Base-by-base conservation (phyloP, 35 echinoderm and acorn worm genomes). In the Patiria miniata region DNA sequence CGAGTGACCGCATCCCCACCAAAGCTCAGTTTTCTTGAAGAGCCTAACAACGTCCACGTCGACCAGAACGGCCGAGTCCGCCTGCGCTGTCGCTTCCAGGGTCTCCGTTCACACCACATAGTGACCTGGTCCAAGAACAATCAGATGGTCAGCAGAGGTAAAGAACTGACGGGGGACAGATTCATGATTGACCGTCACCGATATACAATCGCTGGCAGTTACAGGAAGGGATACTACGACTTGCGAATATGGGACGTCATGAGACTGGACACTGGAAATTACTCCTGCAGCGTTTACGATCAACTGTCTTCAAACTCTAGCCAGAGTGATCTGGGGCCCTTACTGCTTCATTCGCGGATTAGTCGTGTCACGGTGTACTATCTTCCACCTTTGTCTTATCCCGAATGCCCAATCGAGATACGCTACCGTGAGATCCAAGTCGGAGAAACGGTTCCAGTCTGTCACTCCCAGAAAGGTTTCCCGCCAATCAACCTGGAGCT, bases 51-150 rank as follows among this genome's bases (percentile, higher is more conserved):
- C 65, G 53, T 78, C 10, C 69, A 84, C 80, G 68, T 90, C 12
- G 81, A 90, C 32, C 52, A 90, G 51, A 65, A 69, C 12, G 44
- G 60, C 39, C 80, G 88, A 10, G 78, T 90, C 23, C 80, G 61
- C 6, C 81, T 90, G 39, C 39, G n/a, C 18, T 90, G 88, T 21
- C 60, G n/a, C 33, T 36, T 90, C 16, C 7, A 26, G 1, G 81
- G 88, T 7, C 88, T 90, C 60, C 22, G 39, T 0, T 28, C 57
- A 1, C 51, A 90, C 81, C 69, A 90, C 15, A 65, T 69, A 18
- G 81, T 90, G 9, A 81, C 83, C 28, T 90, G 88, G 88, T 39
- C 53, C 26, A 90, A 90, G 81, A 90, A 90, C 69, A 78, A 90
- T 30, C 38, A 53, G 0, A 61, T 37, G 8, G 77, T 84, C 40